Base-by-base conservation (phyloP, 2,113 vertebrate genomes). In the Orycteropus afer region DNA sequence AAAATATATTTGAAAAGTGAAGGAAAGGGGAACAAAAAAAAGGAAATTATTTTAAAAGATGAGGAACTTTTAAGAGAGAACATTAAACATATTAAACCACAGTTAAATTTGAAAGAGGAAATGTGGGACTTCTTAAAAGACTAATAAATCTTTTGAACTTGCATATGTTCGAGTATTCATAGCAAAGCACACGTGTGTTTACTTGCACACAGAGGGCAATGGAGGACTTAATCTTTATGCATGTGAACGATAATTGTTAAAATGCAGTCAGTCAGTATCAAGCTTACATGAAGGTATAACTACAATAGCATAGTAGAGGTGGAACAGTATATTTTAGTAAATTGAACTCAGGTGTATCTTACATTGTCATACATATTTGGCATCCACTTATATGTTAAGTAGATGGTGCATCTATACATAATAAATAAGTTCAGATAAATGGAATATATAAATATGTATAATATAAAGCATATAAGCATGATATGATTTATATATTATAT, bases 1-100 rank as follows among this genome's bases (percentile, higher is more conserved):
- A 80, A 97, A 98, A 92, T 17, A 32, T 32, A 84, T 12, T 61
- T 0, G 11, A 78, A 92, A n/a, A 87, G 71, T 74, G 37, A 32
- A 74, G 8, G 4, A 27, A 90, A 37, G 18, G 8, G n/a, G 47
- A 42, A 34, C 25, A 79, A 77, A 23, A 27, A 42, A 67, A n/a
- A 78, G 51, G 32, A 86, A 78, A 65, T 78, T 32, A 53, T 47
- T 85, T 74, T 4, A 83, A 81, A 95, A 77, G n/a, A 78, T 12
- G 20, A 82, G 20, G 20, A 77, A 81, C 23, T 77, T 93, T 80
- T 40, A 53, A 91, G 57, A 85, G 88, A 83, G n/a, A 91, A 47
- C 6, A 78, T 53, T 59, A 69, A 76, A n/a, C 14, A 13, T 74
- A 32, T 27, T 55, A 73, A 80, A 49, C 45, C 2, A n/a, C 11